Evolutionary conservation across 1,140 invertebrate genomes (phyloP), one percentile per base, ranked within the genome.

Genomic region (Matsumurasca onukii): DNA sequence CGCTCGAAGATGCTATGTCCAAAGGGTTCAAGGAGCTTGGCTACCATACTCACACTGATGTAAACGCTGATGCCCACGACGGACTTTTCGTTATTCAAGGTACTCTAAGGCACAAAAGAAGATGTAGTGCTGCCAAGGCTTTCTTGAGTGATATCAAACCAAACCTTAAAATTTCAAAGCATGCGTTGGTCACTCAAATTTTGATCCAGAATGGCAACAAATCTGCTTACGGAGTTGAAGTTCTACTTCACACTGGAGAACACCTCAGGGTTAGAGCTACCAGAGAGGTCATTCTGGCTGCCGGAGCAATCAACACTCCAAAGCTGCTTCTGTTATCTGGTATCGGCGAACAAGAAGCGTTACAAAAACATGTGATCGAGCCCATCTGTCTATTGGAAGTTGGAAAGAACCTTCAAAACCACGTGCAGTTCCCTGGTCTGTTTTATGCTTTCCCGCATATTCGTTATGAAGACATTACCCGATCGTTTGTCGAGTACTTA

Each of bases 191-290:
- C 1, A 83, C 76, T 0, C 82, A 81, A 75, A 76, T 78, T 13
- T 51, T 77, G 12, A 72, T 77, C 31, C 81, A 86, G 69, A 67
- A 76, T 49, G 55, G 70, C 0, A 76, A 89, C 84, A 0, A 90
- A 86, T 84, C 84, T 82, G 89, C 89, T 0, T 85, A 84, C 31
- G 89, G 86, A 0, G 90, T 92, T 0, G 88, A 91, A 78, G 91
- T 90, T 73, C 78, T 87, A 0, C 83, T 88, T 69, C 15, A 82
- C 85, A 74, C 73, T 12, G 15, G 80, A 83, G 22, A 45, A 20
- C 51, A 55, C 51, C 82, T 79, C 64, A 71, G 75, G 0, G 49
- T 45, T 25, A 65, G 70, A n/a, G 45, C 45, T 12, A 78, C 77
- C 66, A 89, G 86, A 72, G 78, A 80, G 73, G 73, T 79, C 1